Percentiles rank a stretch among this genome's conserved stretches.
Conservation (phyloP, 2,888 invertebrate genomes). For the Tachystola acroxantha region DNA sequence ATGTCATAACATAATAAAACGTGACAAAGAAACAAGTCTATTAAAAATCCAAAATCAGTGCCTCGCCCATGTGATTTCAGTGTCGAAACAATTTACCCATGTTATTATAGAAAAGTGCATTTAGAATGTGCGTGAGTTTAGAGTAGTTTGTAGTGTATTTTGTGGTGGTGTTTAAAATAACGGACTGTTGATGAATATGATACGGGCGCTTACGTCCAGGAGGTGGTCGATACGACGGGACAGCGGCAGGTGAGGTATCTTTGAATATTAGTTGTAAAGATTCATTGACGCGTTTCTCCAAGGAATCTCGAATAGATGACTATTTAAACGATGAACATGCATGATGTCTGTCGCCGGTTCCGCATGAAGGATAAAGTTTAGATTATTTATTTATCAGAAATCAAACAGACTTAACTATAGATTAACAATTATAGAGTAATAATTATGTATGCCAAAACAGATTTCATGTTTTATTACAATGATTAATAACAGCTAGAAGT, state of each 20-base stretch:
- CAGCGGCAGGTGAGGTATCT: conserved; percentile 63
- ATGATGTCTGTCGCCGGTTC: too few relatives aligned
- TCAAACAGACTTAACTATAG: too few relatives aligned
- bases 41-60: neutral
- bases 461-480: too few relatives aligned
- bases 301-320: too few relatives aligned
- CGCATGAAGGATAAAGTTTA: too few relatives aligned
- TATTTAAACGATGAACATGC: too few relatives aligned
- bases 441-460: too few relatives aligned
- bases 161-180: conserved; percentile 2
- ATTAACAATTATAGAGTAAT: too few relatives aligned
- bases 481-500: too few relatives aligned
- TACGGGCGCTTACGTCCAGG: conserved; percentile 64
- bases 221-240: conserved; percentile 71
- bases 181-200: conserved; percentile 37
- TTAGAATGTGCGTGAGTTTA: conserved; percentile 7
- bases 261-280: too few relatives aligned
- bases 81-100: conserved; percentile 3
- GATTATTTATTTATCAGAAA: too few relatives aligned
- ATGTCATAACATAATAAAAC: conserved; percentile 1
- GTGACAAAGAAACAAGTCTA: neutral
- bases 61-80: conserved; percentile 10
- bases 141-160: neutral
- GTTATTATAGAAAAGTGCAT: conserved; percentile 9
- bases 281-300: too few relatives aligned